Base-by-base conservation (phyloP, 2,113 vertebrate genomes). In the Sebastes schlegelii region DNA sequence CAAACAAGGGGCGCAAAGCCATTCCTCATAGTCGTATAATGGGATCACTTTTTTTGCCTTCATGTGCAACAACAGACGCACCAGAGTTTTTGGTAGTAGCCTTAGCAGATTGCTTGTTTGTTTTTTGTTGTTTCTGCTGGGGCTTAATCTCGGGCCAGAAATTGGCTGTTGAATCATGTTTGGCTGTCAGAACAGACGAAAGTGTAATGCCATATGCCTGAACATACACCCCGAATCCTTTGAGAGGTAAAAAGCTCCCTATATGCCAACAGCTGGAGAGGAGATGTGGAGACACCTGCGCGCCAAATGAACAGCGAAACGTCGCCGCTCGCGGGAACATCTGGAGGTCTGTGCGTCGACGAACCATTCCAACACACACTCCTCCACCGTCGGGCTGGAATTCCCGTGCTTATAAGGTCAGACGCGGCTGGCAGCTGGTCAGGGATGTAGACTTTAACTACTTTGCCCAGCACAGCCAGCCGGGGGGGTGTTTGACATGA, bases 281-380 rank as follows among this genome's bases (percentile, higher is more conserved):
- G 86, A 92, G 92, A 92, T 94, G 94, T 92, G 89, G 91, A 94
- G 87, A 92, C 95, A 96, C 95, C 95, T 95, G 95, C 82, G 3
- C 82, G 66, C 92, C 95, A 96, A 94, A 95, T 94, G 95, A 95
- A 91, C 80, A 75, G 89, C 86, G 34, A 17, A 91, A 52, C 85
- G 65, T 80, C 66, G 75, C 82, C 64, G 92, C 89, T 91, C 45
- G 79, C 77, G 57, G 81, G 69, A 92, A 94, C 94, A 95, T 95
- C 95, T 95, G 95, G 94, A 88, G 87, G 82, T 81, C 79, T 89
- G 86, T 72, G 78, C 63, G 86, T 77, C 66, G 77, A 80, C 82
- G 83, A 91, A 93, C 88, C 75, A 8, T 74, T 91, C 87, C 86
- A 91, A 75, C 85, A 71, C 86, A 79, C 54, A 74, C 72, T 87